These are phyloP conservation scores for Arrhamphus sclerolepis DNA, from an alignment of 2,797 vertebrate genomes.

Conservation along the genomic window DNA sequence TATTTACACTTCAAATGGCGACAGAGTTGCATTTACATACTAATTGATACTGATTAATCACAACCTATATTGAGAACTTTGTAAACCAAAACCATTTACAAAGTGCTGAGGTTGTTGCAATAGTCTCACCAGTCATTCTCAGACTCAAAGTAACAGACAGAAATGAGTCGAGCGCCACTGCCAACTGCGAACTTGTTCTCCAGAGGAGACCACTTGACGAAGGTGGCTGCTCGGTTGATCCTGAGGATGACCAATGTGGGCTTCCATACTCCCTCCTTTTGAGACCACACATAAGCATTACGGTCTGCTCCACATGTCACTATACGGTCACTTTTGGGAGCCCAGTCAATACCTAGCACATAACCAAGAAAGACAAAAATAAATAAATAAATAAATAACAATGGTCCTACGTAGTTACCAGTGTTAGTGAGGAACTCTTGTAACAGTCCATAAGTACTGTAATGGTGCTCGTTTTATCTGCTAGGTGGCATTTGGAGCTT, in stretches of 20 bases:
- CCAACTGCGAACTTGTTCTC: conserved; percentile 99
- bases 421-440: not conserved
- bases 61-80: not conserved
- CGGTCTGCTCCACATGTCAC: conserved; percentile 97
- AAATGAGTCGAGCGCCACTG: conserved; percentile 96
- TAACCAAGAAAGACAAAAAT: not conserved
- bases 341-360: conserved; percentile 94
- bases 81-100: not conserved
- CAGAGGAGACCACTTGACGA: conserved; percentile 96
- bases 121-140: conserved; percentile 95
- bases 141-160: conserved; percentile 98
- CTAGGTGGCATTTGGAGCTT: too few relatives aligned
- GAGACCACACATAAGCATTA: conserved; percentile 98
- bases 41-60: too few relatives aligned
- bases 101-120: not conserved
- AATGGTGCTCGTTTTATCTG: too few relatives aligned
- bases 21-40: too few relatives aligned
- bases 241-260: conserved; percentile 97
- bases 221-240: conserved; percentile 96
- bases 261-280: conserved; percentile 97
- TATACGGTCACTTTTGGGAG: conserved; percentile 98
- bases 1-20: not conserved
- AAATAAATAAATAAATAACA: not conserved
- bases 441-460: too few relatives aligned
- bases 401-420: not conserved